Conservation (phyloP, 2,888 invertebrate species). For the Drosophila borborema region DNA sequence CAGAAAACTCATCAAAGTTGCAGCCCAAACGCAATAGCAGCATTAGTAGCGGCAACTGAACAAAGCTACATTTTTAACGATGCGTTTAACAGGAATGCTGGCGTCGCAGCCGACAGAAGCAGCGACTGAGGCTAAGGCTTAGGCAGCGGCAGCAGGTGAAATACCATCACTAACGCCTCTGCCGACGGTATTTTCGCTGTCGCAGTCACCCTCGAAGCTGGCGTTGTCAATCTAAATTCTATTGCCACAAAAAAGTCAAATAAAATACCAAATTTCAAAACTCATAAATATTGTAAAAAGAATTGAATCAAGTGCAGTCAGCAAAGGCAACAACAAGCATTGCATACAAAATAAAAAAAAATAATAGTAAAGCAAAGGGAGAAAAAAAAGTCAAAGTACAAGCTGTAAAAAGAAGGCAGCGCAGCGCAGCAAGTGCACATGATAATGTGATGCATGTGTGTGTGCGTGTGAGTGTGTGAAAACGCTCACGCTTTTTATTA, state of each 20-base stretch:
- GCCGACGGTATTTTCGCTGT: background rate
- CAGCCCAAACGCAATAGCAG: slow-evolving; percentile 4
- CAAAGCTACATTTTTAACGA: slow-evolving; percentile 64
- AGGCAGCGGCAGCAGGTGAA: slow-evolving; percentile 14
- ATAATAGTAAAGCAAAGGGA: slow-evolving; percentile 41
- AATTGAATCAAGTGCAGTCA: slow-evolving; percentile 53
- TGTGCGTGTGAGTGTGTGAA: slow-evolving; percentile 50
- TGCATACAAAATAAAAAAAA: slow-evolving; percentile 46
- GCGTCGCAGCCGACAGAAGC: background rate
- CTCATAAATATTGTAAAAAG: slow-evolving; percentile 5
- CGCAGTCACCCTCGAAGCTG: background rate
- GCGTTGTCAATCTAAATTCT: background rate
- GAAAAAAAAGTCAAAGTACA: slow-evolving; percentile 20
- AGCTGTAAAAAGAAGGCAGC: slow-evolving; percentile 32
- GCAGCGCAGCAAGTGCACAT: slow-evolving; percentile 52
- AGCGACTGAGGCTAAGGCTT: background rate
- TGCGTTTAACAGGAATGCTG: slow-evolving; percentile 51
- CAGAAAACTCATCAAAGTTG: slow-evolving; percentile 36
- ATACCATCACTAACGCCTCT: background rate
- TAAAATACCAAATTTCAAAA: slow-evolving; percentile 33
- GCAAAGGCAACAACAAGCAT: slow-evolving; percentile 25
- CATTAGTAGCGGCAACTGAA: slow-evolving; percentile 33
- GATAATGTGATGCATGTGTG: slow-evolving; percentile 10
- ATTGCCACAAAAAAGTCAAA: slow-evolving; percentile 18
- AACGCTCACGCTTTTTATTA: slow-evolving; percentile 60